Conservation (phyloP, 30 jellyfish, hydroid and myxozoan genomes). For the Mastigias papua region DNA sequence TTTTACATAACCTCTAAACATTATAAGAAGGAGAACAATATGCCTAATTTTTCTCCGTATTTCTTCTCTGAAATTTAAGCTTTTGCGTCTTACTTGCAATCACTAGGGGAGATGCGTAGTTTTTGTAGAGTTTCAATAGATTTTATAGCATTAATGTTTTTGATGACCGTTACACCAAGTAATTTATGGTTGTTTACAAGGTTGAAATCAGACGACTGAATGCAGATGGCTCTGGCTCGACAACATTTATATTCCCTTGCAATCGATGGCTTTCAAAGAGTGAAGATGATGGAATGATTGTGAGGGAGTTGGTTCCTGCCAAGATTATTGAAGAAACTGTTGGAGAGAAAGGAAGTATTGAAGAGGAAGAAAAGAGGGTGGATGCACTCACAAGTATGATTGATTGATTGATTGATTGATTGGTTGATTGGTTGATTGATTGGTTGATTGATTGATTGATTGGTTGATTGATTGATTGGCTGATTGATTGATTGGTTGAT, state of each 20-base stretch:
- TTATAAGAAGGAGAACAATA: too few relatives aligned
- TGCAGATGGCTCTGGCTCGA: constrained; percentile 87
- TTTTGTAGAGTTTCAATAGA: too few relatives aligned
- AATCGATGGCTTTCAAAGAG: constrained; percentile 98
- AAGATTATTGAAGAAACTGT: constrained; percentile 88
- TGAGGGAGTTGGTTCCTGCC: constrained; percentile 96
- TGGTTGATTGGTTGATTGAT: too few relatives aligned
- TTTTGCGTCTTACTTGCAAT: too few relatives aligned
- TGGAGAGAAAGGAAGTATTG: constrained; percentile 77
- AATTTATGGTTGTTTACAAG: constrained; percentile 13
- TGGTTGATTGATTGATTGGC: too few relatives aligned
- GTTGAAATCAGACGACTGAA: constrained; percentile 89
- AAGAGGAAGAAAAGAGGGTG: constrained; percentile 85
- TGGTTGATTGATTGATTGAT: too few relatives aligned
- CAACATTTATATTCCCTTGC: constrained; percentile 97
- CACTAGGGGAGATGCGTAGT: too few relatives aligned
- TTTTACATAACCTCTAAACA: too few relatives aligned
- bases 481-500: too few relatives aligned
- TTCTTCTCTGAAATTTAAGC: too few relatives aligned
- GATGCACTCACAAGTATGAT: constrained; percentile 92
- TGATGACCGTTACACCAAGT: background rate
- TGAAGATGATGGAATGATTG: constrained; percentile 97
- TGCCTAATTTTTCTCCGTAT: too few relatives aligned
- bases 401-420: background rate
- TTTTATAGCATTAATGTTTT: too few relatives aligned